A percentile compares a stretch with the other conserved stretches of the same genome.
Evolutionary conservation across 2,888 invertebrate genomes (phyloP).

Genomic region (Torymus texanus): DNA sequence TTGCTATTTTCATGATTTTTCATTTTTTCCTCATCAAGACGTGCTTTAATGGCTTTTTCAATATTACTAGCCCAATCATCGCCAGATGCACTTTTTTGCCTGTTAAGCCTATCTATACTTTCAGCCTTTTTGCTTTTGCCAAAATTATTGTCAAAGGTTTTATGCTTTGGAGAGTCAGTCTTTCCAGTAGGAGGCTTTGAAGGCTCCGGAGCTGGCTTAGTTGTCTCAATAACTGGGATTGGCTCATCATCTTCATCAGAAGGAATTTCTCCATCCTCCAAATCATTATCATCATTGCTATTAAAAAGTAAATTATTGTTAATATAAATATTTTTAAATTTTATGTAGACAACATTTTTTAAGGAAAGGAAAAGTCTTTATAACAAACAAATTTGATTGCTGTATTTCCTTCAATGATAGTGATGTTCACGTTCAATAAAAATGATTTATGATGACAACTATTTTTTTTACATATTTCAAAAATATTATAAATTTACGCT

Average conservation of each 20-base stretch:
- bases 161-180: conserved; percentile 72
- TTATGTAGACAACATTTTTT: neutral
- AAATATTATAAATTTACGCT: neutral
- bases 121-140: conserved; percentile 63
- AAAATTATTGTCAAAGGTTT: conserved; percentile 68
- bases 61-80: conserved; percentile 89
- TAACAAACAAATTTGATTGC: neutral
- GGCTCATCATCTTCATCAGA: conserved; percentile 79
- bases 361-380: neutral
- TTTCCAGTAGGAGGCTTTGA: conserved; percentile 66
- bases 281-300: conserved; percentile 78
- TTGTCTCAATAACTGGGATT: conserved; percentile 74
- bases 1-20: conserved; percentile 67
- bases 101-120: conserved; percentile 75
- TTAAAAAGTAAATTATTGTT: conserved; percentile 10
- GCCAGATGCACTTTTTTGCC: conserved; percentile 74
- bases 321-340: conserved; percentile 9
- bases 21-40: conserved; percentile 81
- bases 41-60: conserved; percentile 86
- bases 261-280: conserved; percentile 93
- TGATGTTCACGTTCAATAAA: neutral
- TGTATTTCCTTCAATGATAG: no score
- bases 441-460: conserved; percentile 14
- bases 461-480: neutral
- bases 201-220: conserved; percentile 73